phyloP scores from a whole-genome alignment of 2,888 invertebrate species.

The Meandrusa payeni region DNA sequence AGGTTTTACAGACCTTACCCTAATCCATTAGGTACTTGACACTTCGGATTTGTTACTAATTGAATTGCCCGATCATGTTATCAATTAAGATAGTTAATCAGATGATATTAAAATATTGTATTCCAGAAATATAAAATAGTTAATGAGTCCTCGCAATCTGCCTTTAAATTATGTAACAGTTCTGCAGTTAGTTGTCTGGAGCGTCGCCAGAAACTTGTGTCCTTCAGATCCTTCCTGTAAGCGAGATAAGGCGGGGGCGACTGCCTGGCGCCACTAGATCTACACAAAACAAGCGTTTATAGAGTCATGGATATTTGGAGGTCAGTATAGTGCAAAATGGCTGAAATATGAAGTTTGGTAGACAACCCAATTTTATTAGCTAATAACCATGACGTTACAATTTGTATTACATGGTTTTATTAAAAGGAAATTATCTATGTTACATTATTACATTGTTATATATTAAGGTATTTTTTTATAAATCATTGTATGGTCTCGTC shows the following conservation, averaged over 20 bases:
- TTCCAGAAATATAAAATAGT: slow-evolving; percentile 31
- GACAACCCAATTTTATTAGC: not conserved
- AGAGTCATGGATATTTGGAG: slow-evolving; percentile 20
- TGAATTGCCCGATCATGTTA: no score
- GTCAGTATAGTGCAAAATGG: slow-evolving; percentile 13
- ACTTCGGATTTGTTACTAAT: no score
- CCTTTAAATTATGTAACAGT: slow-evolving; percentile 40
- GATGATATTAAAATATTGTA: slow-evolving; percentile 1
- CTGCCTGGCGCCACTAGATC: slow-evolving; percentile 26
- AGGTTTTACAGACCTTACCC: no score
- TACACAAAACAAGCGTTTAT: slow-evolving; percentile 24
- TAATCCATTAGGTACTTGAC: no score
- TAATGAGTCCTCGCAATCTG: slow-evolving; percentile 37
- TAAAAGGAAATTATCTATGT: no score
- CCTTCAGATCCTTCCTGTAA: slow-evolving; percentile 48
- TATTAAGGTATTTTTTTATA: no score
- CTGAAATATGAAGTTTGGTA: slow-evolving; percentile 3
- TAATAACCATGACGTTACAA: no score
- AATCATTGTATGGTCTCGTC: no score
- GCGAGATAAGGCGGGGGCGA: slow-evolving; percentile 27
- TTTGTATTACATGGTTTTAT: no score
- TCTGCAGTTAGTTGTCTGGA: slow-evolving; percentile 48
- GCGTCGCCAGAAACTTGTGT: slow-evolving; percentile 43
- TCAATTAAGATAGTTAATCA: no score
- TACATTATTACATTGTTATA: no score